Evolutionary conservation across 1,140 invertebrate genomes (phyloP).

Genomic region (Eupristina koningsbergeri): DNA sequence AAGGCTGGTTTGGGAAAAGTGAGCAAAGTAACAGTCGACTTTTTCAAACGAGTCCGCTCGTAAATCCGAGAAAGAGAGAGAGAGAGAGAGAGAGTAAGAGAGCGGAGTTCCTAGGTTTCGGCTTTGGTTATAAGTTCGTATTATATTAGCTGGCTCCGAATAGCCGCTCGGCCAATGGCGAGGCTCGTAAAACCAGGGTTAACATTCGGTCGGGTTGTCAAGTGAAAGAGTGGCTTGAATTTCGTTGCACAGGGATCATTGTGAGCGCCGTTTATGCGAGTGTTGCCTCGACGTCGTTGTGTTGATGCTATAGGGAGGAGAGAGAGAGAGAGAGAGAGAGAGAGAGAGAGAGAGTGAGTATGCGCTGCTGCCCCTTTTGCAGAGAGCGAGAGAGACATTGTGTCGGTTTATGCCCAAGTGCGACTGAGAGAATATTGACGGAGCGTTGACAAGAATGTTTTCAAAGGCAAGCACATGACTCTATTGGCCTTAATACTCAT

Average conservation of each 20-base stretch:
- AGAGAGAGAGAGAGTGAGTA: neutral
- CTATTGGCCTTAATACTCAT: too few species aligned
- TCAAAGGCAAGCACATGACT: slow-evolving; percentile 31
- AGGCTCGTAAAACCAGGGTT: slow-evolving; percentile 71
- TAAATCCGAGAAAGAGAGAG: slow-evolving; percentile 62
- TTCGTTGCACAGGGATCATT: slow-evolving; percentile 62
- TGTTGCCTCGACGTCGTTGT: slow-evolving; percentile 32
- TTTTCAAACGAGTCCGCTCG: slow-evolving; percentile 70
- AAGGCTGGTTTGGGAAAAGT: slow-evolving; percentile 55
- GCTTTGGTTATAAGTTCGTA: slow-evolving; percentile 73
- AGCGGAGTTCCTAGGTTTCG: slow-evolving; percentile 67
- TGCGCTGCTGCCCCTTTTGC: neutral
- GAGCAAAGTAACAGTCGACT: slow-evolving; percentile 70
- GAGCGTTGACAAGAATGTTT: slow-evolving; percentile 27
- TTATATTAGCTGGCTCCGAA: slow-evolving; percentile 71
- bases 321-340: neutral
- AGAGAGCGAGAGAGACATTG: neutral
- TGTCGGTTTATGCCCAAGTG: too few species aligned
- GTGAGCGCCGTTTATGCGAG: slow-evolving; percentile 58
- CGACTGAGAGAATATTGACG: slow-evolving; percentile 11
- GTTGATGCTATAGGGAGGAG: slow-evolving; percentile 12
- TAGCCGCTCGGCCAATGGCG: slow-evolving; percentile 64
- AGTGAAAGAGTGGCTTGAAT: slow-evolving; percentile 70
- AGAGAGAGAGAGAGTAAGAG: slow-evolving; percentile 33
- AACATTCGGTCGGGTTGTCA: slow-evolving; percentile 72